phyloP scores from a whole-genome alignment of 2,113 vertebrate species.

The Cyanocitta stelleri region DNA sequence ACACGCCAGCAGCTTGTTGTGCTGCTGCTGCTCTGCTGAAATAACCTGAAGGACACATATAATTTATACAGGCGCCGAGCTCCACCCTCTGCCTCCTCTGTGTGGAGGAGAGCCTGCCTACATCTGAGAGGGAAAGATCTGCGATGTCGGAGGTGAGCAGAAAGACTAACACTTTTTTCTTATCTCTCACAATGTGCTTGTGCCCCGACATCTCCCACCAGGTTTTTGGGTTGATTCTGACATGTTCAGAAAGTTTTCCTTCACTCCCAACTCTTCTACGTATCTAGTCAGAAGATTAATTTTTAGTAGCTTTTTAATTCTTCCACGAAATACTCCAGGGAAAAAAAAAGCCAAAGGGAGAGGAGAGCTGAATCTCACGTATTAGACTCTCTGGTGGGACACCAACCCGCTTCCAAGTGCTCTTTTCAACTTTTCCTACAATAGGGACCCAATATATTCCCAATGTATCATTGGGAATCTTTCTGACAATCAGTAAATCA shows the following conservation, averaged over 20 bases:
- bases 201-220: not conserved
- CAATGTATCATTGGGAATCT: not conserved
- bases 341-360: not conserved
- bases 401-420: not conserved
- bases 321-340: not conserved
- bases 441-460: not conserved
- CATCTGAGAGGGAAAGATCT: not conserved
- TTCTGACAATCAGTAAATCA: not conserved
- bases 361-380: not conserved
- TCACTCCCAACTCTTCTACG: not conserved
- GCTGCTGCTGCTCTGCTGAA: constrained; percentile 1
- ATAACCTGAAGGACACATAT: constrained; percentile 45
- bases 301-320: not conserved
- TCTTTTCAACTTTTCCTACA: not conserved
- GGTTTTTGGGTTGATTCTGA: not conserved
- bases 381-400: not conserved
- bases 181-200: not conserved
- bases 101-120: constrained; percentile 5
- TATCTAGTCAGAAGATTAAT: not conserved
- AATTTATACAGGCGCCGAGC: constrained; percentile 38
- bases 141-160: not conserved
- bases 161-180: not conserved
- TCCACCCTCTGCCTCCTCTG: constrained; percentile 59
- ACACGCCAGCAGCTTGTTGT: constrained; percentile 2
- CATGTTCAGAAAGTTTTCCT: not conserved